phyloP scores from a whole-genome alignment of 1,140 invertebrate species.

The Penaeus chinensis region DNA sequence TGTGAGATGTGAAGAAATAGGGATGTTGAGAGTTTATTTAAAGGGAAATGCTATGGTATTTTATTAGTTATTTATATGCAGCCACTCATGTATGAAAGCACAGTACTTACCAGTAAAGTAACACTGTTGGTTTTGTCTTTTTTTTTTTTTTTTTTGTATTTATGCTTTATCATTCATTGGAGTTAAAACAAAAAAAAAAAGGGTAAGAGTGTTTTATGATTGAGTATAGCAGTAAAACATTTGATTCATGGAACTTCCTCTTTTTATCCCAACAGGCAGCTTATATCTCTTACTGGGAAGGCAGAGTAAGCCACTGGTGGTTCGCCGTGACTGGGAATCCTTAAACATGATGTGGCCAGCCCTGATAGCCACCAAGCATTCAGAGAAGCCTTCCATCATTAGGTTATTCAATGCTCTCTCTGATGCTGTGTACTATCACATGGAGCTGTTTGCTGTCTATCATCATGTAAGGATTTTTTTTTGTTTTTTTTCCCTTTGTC shows the following conservation, averaged over 20 bases:
- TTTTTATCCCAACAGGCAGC: conserved; percentile 73
- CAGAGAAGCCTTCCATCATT: conserved; percentile 85
- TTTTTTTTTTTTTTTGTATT: too few species aligned
- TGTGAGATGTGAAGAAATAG: too few species aligned
- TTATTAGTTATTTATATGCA: too few species aligned
- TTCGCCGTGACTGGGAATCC: conserved; percentile 81
- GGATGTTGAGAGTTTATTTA: too few species aligned
- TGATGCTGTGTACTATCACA: conserved; percentile 69
- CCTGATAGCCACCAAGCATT: conserved; percentile 78
- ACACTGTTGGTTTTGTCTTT: too few species aligned
- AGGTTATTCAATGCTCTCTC: conserved; percentile 77
- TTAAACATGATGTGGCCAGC: conserved; percentile 81
- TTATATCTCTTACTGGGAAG: conserved; percentile 81
- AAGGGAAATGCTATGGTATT: too few species aligned
- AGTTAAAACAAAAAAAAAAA: too few species aligned
- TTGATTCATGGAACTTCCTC: conserved; percentile 20
- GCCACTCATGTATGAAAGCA: too few species aligned
- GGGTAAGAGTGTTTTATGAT: not conserved
- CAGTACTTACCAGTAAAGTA: too few species aligned
- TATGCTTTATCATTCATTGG: too few species aligned
- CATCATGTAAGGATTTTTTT: conserved; percentile 65
- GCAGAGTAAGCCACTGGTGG: conserved; percentile 74
- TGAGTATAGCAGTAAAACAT: not conserved
- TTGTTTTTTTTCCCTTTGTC: not conserved
- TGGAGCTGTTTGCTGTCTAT: conserved; percentile 71